These are phyloP conservation scores for Colletes gigas DNA, from an alignment of 1,140 invertebrate genomes.

Conservation along the genomic window DNA sequence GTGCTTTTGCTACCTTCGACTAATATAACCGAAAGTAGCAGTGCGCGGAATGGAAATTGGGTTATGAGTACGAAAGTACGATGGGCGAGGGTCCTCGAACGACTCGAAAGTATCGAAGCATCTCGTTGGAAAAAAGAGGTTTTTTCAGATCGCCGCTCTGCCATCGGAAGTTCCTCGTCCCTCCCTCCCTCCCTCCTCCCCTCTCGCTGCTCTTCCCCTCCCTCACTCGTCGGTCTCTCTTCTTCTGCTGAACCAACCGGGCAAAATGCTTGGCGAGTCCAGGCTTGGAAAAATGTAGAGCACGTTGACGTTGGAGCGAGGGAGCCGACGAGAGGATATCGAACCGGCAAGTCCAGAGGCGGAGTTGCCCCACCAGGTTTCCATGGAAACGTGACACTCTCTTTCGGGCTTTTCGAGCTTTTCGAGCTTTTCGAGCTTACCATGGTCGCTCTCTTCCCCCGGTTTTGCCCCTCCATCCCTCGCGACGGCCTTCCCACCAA, in stretches of 20 bases:
- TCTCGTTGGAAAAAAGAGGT: conserved; percentile 44
- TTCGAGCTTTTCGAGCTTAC: conserved; percentile 64
- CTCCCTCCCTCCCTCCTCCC: neutral
- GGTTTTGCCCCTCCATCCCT: conserved; percentile 24
- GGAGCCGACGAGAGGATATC: conserved; percentile 75
- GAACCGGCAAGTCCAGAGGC: conserved; percentile 76
- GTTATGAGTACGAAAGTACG: conserved; percentile 31
- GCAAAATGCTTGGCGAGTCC: conserved; percentile 42
- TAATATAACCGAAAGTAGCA: conserved; percentile 4
- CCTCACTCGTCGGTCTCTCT: neutral
- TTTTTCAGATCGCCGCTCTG: conserved; percentile 41
- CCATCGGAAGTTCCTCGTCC: conserved; percentile 25
- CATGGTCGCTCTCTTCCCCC: conserved; percentile 20
- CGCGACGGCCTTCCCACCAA: neutral
- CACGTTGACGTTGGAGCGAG: conserved; percentile 67
- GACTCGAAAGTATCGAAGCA: conserved; percentile 43
- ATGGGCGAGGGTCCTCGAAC: conserved; percentile 19
- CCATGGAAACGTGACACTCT: conserved; percentile 79
- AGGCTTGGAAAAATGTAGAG: conserved; percentile 73
- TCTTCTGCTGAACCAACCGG: conserved; percentile 13
- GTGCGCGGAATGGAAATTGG: conserved; percentile 20
- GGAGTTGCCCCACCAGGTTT: conserved; percentile 75
- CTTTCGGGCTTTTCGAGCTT: conserved; percentile 75
- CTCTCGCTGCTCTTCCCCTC: neutral
- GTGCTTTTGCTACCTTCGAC: neutral